Evolutionary conservation across 2,888 invertebrate genomes (phyloP), one percentile per base, ranked within the genome.

Genomic region (Drosophila acutilabella): DNA sequence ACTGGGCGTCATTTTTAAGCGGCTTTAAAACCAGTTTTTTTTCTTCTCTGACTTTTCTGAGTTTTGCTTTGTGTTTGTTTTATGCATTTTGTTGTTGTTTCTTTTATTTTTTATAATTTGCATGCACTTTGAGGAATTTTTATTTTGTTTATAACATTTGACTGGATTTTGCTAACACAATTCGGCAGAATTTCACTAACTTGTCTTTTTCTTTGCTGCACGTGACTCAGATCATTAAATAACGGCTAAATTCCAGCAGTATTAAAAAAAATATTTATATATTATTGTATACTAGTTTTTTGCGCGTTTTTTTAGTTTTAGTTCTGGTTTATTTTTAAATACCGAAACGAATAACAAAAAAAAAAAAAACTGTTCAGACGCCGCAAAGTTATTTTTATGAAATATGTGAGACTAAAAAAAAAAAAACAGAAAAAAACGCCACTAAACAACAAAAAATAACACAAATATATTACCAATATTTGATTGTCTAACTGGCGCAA

Each of bases 391-490:
- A 74, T 74, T 74, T 74, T 59, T 48, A 52, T 58, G 20, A 61
- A 44, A 56, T 45, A 57, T 56, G 36, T n/a, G 23, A 26, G 23
- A 5, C 6, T 10, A 2, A n/a, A 56, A 47, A 51, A 42, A 16
- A 2, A 50, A 48, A 64, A 60, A 56, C 18, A 54, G 42, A 23
- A 23, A 23, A 23, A 3, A 2, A 20, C 44, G 64, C 14, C 13
- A 44, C 44, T 42, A 30, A 50, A 7, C 44, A 40, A 60, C 38
- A 54, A 38, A 48, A 61, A 50, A 30, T 7, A 42, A 60, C 8
- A 51, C 50, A 51, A 48, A 48, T 62, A 71, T 73, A 78, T 82
- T 80, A 81, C 81, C 81, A 81, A 81, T 76, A 64, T 58, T 50
- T 54, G 18, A 69, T 58, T 72, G 65, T 69, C 47, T 70, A 69